Evolutionary conservation across 2,888 invertebrate genomes (phyloP).

Genomic region (Caenorhabditis sp.): DNA sequence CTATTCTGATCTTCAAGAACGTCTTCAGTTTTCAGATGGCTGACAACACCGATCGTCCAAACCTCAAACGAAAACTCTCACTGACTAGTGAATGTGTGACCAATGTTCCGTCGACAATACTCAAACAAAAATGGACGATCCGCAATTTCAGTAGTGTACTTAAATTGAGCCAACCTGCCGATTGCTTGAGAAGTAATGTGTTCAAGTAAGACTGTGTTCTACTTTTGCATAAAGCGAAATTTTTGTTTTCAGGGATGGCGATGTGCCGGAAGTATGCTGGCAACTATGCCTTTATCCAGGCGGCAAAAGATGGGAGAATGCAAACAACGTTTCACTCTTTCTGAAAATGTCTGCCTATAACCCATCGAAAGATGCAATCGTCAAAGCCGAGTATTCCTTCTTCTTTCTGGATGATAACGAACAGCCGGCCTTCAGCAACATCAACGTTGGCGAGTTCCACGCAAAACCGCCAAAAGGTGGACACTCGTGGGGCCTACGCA

Average conservation of each 20-base stretch:
- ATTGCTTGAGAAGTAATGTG: constrained; percentile 80
- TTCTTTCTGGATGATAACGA: constrained; percentile 82
- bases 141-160: constrained; percentile 79
- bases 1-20: too few species aligned
- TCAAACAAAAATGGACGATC: constrained; percentile 82
- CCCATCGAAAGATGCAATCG: constrained; percentile 80
- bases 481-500: constrained; percentile 83
- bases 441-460: constrained; percentile 83
- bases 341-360: constrained; percentile 83
- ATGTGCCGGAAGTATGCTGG: constrained; percentile 82
- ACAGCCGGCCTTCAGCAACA: constrained; percentile 80
- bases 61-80: too few species aligned
- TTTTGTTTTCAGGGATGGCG: constrained; percentile 73
- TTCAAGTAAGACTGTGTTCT: constrained; percentile 65
- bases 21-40: too few species aligned
- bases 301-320: constrained; percentile 83
- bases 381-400: constrained; percentile 83
- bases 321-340: constrained; percentile 82
- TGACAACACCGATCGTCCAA: too few species aligned
- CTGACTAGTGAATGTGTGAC: constrained; percentile 76
- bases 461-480: constrained; percentile 83
- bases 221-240: too few species aligned
- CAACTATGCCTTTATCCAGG: constrained; percentile 83
- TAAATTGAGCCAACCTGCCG: constrained; percentile 82
- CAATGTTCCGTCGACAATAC: constrained; percentile 76